Evolutionary conservation across 2,797 vertebrate genomes (phyloP).

Genomic region (Pangasius mekongensis): DNA sequence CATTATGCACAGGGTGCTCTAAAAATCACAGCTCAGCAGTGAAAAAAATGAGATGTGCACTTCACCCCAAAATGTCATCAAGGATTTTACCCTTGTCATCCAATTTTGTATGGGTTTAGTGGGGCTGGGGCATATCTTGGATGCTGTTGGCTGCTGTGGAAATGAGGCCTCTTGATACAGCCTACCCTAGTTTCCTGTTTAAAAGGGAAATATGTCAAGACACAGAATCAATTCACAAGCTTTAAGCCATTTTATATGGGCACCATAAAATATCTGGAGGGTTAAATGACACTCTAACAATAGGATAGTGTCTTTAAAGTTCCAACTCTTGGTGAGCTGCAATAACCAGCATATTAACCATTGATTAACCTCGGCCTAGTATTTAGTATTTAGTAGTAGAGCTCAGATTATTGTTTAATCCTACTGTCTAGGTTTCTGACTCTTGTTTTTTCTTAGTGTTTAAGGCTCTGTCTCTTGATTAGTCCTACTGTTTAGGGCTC

Average conservation of each 20-base stretch:
- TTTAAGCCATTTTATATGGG: not conserved
- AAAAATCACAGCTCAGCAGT: conserved; percentile 42
- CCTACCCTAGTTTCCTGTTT: not conserved
- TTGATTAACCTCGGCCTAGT: not conserved
- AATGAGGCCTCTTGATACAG: not conserved
- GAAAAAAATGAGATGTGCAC: conserved; percentile 24
- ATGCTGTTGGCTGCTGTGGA: not conserved
- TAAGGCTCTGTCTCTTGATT: too few relatives aligned
- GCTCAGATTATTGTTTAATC: not conserved
- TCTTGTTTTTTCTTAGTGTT: too few relatives aligned
- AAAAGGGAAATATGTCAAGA: not conserved
- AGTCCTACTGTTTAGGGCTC: not conserved
- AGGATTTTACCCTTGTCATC: conserved; percentile 18
- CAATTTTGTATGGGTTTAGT: not conserved
- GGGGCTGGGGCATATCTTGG: not conserved
- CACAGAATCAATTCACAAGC: not conserved
- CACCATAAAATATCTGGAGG: not conserved
- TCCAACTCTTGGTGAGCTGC: not conserved
- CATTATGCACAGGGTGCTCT: conserved; percentile 46
- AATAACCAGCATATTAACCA: not conserved
- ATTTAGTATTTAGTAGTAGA: not conserved
- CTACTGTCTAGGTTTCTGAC: not conserved
- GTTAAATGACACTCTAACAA: not conserved
- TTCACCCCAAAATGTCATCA: not conserved
- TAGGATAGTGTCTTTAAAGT: not conserved